These are phyloP conservation scores for Carassius auratus DNA, from an alignment of 2,113 vertebrate genomes.

Conservation along the genomic window DNA sequence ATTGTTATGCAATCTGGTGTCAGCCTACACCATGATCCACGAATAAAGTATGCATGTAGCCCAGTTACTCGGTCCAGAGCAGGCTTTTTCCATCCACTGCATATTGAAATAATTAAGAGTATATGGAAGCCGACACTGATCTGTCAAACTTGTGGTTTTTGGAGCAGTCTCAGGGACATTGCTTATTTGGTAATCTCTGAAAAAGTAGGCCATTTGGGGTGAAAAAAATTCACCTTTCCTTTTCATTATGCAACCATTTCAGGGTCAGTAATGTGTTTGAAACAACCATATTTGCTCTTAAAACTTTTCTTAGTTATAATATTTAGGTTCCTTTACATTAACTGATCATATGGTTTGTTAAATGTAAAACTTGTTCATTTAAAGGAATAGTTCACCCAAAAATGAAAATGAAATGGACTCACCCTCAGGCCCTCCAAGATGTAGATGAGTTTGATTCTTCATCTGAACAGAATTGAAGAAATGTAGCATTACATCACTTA, in stretches of 20 bases:
- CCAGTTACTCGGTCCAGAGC: constrained; percentile 34
- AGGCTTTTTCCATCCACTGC: constrained; percentile 53
- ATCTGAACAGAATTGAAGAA: not conserved
- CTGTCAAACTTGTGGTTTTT: constrained; percentile 37
- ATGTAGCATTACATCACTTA: not conserved
- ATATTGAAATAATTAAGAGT: constrained; percentile 53
- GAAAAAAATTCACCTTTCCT: not conserved
- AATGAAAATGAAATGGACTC: not conserved
- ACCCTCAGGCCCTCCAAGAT: not conserved
- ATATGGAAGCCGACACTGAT: constrained; percentile 35
- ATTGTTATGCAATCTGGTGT: constrained; percentile 48
- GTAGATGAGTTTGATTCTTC: not conserved
- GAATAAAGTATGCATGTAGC: constrained; percentile 49
- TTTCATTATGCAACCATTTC: constrained; percentile 19
- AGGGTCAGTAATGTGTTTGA: not conserved
- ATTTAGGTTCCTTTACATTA: not conserved
- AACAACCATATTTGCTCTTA: not conserved
- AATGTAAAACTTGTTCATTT: not conserved
- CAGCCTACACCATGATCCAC: constrained; percentile 51
- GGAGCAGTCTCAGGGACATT: constrained; percentile 5
- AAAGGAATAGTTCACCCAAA: not conserved
- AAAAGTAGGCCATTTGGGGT: not conserved
- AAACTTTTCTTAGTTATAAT: not conserved
- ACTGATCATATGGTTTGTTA: not conserved
- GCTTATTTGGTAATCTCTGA: constrained; percentile 18